phyloP scores from a whole-genome alignment of 2,113 vertebrate species.

The Tenrec ecaudatus region DNA sequence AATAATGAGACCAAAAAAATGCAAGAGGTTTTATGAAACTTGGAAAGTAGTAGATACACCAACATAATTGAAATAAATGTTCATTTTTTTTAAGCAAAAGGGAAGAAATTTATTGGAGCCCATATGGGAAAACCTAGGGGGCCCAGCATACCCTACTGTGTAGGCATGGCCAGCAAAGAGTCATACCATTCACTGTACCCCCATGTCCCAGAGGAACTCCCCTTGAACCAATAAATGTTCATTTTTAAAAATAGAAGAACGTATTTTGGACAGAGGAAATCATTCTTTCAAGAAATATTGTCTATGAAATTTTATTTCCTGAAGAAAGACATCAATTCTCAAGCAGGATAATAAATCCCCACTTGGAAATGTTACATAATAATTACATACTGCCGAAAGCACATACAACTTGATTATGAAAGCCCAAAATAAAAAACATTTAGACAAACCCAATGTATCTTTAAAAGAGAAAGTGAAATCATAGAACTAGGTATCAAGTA shows the following conservation, averaged over 20 bases:
- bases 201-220: too few relatives aligned
- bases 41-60: not conserved
- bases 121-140: too few relatives aligned
- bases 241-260: not conserved
- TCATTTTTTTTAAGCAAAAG: not conserved
- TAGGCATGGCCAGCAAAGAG: too few relatives aligned
- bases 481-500: too few relatives aligned
- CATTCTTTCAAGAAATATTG: not conserved
- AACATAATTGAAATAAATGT: not conserved
- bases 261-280: not conserved
- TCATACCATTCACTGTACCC: too few relatives aligned
- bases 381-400: not conserved
- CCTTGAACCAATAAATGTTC: too few relatives aligned
- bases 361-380: not conserved
- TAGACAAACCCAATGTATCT: not conserved
- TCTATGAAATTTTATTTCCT: conserved; percentile 6
- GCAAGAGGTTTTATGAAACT: not conserved
- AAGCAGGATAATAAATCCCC: not conserved
- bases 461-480: not conserved
- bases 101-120: too few relatives aligned
- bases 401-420: not conserved
- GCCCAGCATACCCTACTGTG: too few relatives aligned
- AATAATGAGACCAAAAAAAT: not conserved
- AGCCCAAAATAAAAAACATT: not conserved
- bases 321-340: not conserved